A percentile compares a stretch with the other conserved stretches of the same genome.
These are phyloP conservation scores for Sweltsa coloradensis DNA, from an alignment of 1,140 invertebrate species.

Conservation along the genomic window DNA sequence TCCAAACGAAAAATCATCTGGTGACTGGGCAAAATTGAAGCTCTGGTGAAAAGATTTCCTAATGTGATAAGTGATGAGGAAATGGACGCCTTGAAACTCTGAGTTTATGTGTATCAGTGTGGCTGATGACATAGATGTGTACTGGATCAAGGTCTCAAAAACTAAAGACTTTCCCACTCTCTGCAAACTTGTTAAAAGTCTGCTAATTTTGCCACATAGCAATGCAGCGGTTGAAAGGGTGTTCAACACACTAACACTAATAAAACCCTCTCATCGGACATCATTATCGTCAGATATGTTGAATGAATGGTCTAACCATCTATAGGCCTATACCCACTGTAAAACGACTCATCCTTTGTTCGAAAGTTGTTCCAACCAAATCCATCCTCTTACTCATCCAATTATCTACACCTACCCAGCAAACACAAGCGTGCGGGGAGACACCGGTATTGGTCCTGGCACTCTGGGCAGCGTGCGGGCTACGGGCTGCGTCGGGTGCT, in stretches of 20 bases:
- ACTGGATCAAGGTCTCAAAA: not conserved
- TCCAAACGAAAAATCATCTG: not conserved
- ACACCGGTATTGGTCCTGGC: too few species aligned
- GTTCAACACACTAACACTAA: not conserved
- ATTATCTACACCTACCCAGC: too few species aligned
- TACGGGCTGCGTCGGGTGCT: too few species aligned
- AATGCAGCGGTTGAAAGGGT: conserved; percentile 3
- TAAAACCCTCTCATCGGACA: not conserved
- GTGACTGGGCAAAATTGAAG: not conserved
- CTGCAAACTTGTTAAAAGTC: not conserved
- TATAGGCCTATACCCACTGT: too few species aligned
- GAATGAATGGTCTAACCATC: too few species aligned
- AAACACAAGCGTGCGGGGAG: too few species aligned
- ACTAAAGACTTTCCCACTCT: not conserved
- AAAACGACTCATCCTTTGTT: too few species aligned
- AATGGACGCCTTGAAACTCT: not conserved
- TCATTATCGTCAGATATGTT: not conserved
- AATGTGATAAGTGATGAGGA: not conserved
- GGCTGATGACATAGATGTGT: not conserved
- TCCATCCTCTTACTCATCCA: too few species aligned
- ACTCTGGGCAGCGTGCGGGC: too few species aligned
- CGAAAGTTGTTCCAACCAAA: too few species aligned
- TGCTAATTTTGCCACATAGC: conserved; percentile 2
- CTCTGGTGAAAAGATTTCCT: not conserved
- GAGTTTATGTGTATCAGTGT: not conserved